A percentile compares a stretch with the other conserved stretches of the same genome.
Evolutionary conservation across 2,888 invertebrate species (phyloP).

Genomic region (Argyresthia goedartella): DNA sequence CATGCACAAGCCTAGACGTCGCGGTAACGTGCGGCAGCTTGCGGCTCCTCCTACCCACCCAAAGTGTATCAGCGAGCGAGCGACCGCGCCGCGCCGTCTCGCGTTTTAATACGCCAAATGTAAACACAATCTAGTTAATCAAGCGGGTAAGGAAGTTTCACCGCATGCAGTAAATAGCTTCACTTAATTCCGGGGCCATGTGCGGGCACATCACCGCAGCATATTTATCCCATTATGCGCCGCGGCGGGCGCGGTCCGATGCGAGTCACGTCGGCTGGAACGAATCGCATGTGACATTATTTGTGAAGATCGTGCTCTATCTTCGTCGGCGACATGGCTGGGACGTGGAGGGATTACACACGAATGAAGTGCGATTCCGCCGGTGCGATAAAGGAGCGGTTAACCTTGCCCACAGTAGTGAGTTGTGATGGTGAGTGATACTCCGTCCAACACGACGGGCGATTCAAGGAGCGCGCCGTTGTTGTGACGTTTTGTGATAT

Average conservation of each 20-base stretch:
- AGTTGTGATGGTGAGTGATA: not conserved
- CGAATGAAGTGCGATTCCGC: constrained; percentile 68
- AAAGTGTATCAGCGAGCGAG: not conserved
- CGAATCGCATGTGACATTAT: constrained; percentile 72
- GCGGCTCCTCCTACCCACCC: no score
- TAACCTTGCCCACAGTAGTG: not conserved
- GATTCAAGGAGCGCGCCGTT: no score
- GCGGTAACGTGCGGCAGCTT: not conserved
- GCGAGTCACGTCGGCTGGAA: constrained; percentile 69
- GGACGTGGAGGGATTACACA: constrained; percentile 69
- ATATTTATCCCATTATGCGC: constrained; percentile 70
- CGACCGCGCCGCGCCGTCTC: constrained; percentile 9
- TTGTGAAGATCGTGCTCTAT: constrained; percentile 72
- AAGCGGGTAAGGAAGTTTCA: constrained; percentile 49
- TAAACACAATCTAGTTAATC: constrained; percentile 57
- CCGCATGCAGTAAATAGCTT: constrained; percentile 58
- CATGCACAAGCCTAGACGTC: not conserved
- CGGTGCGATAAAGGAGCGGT: constrained; percentile 53
- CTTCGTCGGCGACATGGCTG: constrained; percentile 67
- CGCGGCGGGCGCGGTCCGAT: constrained; percentile 56
- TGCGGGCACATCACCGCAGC: constrained; percentile 64
- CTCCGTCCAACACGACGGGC: no score
- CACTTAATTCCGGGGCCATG: constrained; percentile 67
- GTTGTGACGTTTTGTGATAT: no score
- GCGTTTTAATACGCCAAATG: constrained; percentile 31